Percentiles rank a stretch among this genome's conserved stretches.
phyloP scores from a whole-genome alignment of 2,113 vertebrate species.

The Uria lomvia region DNA sequence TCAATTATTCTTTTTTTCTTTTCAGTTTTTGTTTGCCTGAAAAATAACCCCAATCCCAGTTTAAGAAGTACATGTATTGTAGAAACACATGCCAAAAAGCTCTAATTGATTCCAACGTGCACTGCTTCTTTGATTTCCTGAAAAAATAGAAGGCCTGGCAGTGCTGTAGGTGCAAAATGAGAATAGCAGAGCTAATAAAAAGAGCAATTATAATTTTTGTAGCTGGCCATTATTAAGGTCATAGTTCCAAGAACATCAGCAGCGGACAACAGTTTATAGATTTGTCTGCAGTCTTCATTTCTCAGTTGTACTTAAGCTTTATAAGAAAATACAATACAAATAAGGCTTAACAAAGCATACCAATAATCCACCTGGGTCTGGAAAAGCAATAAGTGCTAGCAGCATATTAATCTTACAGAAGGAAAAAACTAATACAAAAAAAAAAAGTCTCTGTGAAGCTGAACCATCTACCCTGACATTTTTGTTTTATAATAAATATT shows the following conservation, averaged over 20 bases:
- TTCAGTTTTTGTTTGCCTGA: background rate
- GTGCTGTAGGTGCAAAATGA: background rate
- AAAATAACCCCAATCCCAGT: background rate
- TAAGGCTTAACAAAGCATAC: background rate
- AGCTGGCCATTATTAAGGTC: background rate
- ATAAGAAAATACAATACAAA: background rate
- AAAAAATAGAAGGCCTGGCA: background rate
- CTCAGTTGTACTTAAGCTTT: background rate
- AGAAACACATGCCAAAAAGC: background rate
- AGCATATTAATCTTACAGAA: background rate
- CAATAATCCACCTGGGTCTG: background rate
- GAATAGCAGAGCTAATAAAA: constrained; percentile 19
- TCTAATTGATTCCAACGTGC: background rate
- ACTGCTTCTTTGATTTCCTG: constrained; percentile 17
- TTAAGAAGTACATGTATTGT: background rate
- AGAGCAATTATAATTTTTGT: background rate
- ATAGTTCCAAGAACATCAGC: background rate
- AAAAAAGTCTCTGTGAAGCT: background rate
- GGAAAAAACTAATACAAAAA: background rate
- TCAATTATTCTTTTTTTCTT: background rate
- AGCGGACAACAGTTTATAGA: background rate
- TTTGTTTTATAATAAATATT: background rate
- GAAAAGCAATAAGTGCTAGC: background rate
- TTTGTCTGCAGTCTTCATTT: background rate
- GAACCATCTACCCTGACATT: background rate